These are phyloP conservation scores for Oryzias dopingdopingensis DNA, from an alignment of 2,797 vertebrate genomes.

Conservation along the genomic window DNA sequence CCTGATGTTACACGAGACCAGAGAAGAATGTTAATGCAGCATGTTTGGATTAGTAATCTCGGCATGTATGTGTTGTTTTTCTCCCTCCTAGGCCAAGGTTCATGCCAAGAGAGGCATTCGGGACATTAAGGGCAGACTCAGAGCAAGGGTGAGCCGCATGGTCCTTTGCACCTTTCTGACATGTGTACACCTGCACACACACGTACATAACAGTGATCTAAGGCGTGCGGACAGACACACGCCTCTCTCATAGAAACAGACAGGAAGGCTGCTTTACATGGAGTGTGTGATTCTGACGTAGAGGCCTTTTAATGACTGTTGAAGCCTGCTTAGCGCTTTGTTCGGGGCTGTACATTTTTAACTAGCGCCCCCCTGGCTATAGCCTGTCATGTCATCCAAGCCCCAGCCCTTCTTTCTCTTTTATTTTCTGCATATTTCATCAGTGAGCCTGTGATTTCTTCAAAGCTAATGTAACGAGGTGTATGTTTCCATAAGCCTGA, in stretches of 20 bases:
- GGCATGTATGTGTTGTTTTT: constrained; percentile 14
- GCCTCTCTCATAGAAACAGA: constrained; percentile 58
- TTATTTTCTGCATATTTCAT: constrained; percentile 90
- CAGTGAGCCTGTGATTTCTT: constrained; percentile 83
- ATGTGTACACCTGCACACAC: constrained; percentile 9
- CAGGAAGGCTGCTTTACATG: constrained; percentile 71
- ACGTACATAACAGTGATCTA: constrained; percentile 20
- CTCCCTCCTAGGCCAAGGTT: constrained; percentile 84
- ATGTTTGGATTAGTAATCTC: constrained; percentile 64
- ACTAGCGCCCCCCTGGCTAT: constrained; percentile 86
- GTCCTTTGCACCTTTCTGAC: constrained; percentile 52
- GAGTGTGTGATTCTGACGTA: constrained; percentile 70
- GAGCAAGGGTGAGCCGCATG: constrained; percentile 82
- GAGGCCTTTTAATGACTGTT: constrained; percentile 84
- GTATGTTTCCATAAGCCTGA: constrained; percentile 90
- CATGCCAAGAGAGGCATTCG: constrained; percentile 92
- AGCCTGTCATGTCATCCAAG: constrained; percentile 81
- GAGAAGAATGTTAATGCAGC: constrained; percentile 62
- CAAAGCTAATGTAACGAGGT: constrained; percentile 85
- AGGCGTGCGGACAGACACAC: constrained; percentile 38
- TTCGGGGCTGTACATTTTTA: constrained; percentile 85
- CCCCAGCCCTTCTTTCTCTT: constrained; percentile 67
- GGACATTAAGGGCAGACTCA: constrained; percentile 91
- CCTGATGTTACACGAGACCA: constrained; percentile 67
- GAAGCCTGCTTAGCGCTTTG: constrained; percentile 87